These are phyloP conservation scores for Lepilemur septentrionalis DNA, from an alignment of 2,797 vertebrate species.

Conservation along the genomic window DNA sequence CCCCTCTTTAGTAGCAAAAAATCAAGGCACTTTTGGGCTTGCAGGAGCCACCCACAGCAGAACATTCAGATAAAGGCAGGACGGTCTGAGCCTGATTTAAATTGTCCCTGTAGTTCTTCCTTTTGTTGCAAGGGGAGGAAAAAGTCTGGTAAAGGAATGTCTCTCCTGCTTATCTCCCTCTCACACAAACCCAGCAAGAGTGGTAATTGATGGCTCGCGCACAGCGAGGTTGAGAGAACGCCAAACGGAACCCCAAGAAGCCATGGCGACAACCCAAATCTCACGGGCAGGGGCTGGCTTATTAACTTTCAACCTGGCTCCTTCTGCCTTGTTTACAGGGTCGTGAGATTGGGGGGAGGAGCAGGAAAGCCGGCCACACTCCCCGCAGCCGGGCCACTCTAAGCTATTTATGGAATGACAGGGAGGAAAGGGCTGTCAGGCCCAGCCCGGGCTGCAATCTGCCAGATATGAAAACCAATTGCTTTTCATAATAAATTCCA, in stretches of 20 bases:
- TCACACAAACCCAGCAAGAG: constrained; percentile 65
- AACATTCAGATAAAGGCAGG: constrained; percentile 43
- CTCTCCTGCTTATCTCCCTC: constrained; percentile 75
- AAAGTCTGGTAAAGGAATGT: constrained; percentile 55
- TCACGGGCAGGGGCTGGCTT: constrained; percentile 29
- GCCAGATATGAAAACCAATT: constrained; percentile 52
- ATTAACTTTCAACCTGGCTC: constrained; percentile 12
- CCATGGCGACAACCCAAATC: neutral
- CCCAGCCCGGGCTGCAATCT: neutral
- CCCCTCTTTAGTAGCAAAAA: neutral
- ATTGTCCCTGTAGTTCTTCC: constrained; percentile 28
- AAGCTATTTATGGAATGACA: neutral
- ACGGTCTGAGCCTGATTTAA: constrained; percentile 56
- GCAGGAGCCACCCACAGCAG: neutral
- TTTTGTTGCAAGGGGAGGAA: neutral
- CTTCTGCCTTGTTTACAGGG: constrained; percentile 43
- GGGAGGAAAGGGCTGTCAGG: neutral
- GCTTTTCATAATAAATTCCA: constrained; percentile 54
- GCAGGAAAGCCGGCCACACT: neutral
- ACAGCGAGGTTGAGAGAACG: constrained; percentile 26
- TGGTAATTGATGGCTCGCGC: constrained; percentile 37
- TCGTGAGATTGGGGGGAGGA: neutral
- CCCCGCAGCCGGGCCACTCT: neutral
- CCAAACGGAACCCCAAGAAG: constrained; percentile 41
- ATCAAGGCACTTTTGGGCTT: constrained; percentile 11